Evolutionary conservation across 2,113 vertebrate genomes (phyloP).

Genomic region (Sterrhoptilus dennistouni): DNA sequence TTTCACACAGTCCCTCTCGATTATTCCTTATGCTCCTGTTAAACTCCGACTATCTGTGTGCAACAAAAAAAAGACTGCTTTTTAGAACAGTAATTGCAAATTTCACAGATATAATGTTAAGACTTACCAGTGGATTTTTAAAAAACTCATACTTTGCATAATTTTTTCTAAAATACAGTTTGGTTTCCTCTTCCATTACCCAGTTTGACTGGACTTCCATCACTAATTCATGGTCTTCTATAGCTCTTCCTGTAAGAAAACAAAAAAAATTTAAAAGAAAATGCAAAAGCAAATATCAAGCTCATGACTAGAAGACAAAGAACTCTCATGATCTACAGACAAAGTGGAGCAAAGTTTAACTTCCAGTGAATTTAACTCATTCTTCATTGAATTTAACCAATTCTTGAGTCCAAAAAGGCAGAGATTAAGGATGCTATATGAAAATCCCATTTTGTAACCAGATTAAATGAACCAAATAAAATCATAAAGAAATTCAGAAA

Average conservation of each 20-base stretch:
- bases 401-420: neutral
- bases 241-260: conserved; percentile 84
- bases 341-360: neutral
- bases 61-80: neutral
- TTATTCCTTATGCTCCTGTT: neutral
- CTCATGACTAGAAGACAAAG: neutral
- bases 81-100: neutral
- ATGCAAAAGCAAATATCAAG: neutral
- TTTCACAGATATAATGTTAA: neutral
- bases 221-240: conserved; percentile 95
- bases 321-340: neutral
- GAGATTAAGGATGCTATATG: neutral
- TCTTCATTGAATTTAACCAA: neutral
- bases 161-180: conserved; percentile 95
- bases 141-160: conserved; percentile 99
- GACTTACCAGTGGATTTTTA: conserved; percentile 93
- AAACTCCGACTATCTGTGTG: neutral
- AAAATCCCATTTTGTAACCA: neutral
- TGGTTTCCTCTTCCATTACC: conserved; percentile 88
- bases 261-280: neutral
- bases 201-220: conserved; percentile 90
- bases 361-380: neutral
- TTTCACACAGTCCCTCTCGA: neutral
- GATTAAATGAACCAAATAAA: neutral
- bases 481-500: neutral